A percentile compares a stretch with the other conserved stretches of the same genome.
These are phyloP conservation scores for Pangasianodon gigas DNA, from an alignment of 2,113 vertebrate genomes.

Conservation along the genomic window DNA sequence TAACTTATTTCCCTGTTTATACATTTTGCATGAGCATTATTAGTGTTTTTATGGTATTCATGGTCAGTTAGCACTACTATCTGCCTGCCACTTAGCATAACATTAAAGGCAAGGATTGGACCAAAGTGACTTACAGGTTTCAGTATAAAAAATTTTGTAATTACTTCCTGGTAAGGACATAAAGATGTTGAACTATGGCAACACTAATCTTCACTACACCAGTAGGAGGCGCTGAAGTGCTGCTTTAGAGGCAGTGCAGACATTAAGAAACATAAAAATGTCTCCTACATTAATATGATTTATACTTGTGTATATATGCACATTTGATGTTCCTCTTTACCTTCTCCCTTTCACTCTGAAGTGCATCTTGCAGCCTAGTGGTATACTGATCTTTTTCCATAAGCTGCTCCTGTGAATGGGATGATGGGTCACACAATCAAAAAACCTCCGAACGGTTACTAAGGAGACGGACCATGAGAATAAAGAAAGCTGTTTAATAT, in stretches of 20 bases:
- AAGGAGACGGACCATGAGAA: neutral
- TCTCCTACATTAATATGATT: neutral
- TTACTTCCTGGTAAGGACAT: neutral
- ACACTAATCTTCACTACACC: neutral
- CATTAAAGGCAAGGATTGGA: too few species aligned
- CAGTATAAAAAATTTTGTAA: too few species aligned
- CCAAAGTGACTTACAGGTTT: too few species aligned
- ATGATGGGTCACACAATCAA: neutral
- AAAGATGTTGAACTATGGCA: neutral
- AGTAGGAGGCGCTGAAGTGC: neutral
- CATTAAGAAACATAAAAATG: neutral
- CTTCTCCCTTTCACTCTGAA: constrained; percentile 65
- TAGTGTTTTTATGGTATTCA: neutral
- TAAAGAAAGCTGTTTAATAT: neutral
- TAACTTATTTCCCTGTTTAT: neutral
- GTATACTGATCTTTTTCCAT: constrained; percentile 65
- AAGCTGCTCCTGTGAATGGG: constrained; percentile 63
- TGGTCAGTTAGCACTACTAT: neutral
- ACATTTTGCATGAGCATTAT: neutral
- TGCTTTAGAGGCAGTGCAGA: neutral
- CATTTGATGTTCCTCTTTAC: constrained; percentile 43
- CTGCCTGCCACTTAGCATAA: too few species aligned
- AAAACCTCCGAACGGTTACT: neutral
- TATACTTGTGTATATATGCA: neutral
- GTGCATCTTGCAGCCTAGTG: constrained; percentile 64